Percentiles rank a stretch among this genome's conserved stretches.
phyloP scores from a whole-genome alignment of 1,140 invertebrate genomes.

The Heliothis subflexa region DNA sequence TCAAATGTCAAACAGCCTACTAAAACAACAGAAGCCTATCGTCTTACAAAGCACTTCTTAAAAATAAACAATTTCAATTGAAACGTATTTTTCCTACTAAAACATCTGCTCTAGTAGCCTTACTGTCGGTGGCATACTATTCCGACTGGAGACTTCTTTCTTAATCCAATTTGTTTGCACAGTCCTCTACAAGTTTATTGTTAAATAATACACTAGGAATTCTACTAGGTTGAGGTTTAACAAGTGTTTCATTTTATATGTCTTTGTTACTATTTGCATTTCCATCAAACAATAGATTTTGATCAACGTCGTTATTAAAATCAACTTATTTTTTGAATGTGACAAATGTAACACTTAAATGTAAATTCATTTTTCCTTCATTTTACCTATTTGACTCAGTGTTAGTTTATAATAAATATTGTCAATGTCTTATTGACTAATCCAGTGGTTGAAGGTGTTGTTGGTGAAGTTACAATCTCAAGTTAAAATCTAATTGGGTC shows the following conservation, averaged over 20 bases:
- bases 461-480: neutral
- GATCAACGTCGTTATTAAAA: neutral
- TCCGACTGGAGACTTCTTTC: neutral
- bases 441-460: too few relatives aligned
- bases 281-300: neutral
- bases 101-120: conserved; percentile 1
- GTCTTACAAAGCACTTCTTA: neutral
- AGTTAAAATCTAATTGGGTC: conserved; percentile 4
- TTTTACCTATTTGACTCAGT: neutral
- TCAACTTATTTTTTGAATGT: too few relatives aligned
- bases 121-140: conserved; percentile 9
- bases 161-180: conserved; percentile 31
- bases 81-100: neutral
- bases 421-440: neutral
- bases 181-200: conserved; percentile 14
- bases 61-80: conserved; percentile 8
- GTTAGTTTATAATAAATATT: neutral
- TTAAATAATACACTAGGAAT: conserved; percentile 1
- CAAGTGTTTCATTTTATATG: neutral
- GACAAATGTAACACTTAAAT: too few relatives aligned
- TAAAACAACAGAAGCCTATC: neutral
- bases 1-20: neutral
- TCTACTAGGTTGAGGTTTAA: conserved; percentile 4
- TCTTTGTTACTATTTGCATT: neutral
- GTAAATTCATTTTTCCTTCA: neutral